phyloP scores from a whole-genome alignment of 2,888 invertebrate species.

The Brenthis hecate region DNA sequence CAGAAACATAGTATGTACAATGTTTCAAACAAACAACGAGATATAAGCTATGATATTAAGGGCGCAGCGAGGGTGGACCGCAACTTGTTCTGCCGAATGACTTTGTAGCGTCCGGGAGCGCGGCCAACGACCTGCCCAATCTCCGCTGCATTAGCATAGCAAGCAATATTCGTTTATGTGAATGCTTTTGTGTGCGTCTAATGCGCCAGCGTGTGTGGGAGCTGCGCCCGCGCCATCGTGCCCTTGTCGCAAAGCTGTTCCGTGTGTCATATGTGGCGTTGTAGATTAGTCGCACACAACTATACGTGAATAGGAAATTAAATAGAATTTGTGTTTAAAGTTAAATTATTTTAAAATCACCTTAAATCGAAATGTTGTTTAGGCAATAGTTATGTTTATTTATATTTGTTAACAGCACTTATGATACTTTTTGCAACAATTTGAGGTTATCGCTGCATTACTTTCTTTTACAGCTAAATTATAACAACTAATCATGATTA shows the following conservation, averaged over 20 bases:
- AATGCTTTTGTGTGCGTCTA: conserved; percentile 49
- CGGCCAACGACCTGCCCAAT: conserved; percentile 83
- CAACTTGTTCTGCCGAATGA: conserved; percentile 77
- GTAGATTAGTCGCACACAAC: conserved; percentile 38
- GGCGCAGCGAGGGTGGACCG: conserved; percentile 68
- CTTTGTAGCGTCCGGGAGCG: conserved; percentile 77
- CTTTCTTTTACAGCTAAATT: too few species aligned
- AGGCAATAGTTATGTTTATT: too few species aligned
- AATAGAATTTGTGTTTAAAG: conserved; percentile 13
- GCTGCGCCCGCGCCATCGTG: conserved; percentile 49
- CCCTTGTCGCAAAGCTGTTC: conserved; percentile 45
- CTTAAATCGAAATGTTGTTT: too few species aligned
- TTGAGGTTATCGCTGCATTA: too few species aligned
- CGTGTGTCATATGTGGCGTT: conserved; percentile 36
- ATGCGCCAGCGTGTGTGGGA: conserved; percentile 36
- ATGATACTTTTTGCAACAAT: too few species aligned
- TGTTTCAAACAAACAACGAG: background rate
- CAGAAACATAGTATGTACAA: too few species aligned
- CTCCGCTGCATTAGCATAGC: conserved; percentile 83
- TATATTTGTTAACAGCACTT: too few species aligned
- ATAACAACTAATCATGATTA: background rate
- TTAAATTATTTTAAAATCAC: background rate
- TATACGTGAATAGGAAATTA: conserved; percentile 23
- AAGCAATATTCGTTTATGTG: conserved; percentile 78
- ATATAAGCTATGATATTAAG: conserved; percentile 42